Percentiles rank a stretch among this genome's conserved stretches.
These are phyloP conservation scores for Capreolus pygargus DNA, from an alignment of 2,113 vertebrate genomes.

Conservation along the genomic window DNA sequence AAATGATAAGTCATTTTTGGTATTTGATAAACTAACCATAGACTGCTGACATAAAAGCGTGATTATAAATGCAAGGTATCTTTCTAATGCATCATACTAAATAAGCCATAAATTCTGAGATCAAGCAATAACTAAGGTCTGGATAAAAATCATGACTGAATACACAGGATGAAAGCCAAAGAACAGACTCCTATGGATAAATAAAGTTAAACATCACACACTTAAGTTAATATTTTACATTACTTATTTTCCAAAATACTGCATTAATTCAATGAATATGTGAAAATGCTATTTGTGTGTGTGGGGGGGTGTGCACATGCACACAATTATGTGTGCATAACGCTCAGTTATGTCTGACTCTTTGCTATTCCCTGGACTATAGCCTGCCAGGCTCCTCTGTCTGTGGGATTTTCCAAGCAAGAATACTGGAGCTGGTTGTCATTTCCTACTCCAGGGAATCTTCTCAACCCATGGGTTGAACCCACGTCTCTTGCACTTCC, in stretches of 20 bases:
- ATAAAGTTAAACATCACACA: background rate
- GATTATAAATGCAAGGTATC: background rate
- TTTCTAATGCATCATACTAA: background rate
- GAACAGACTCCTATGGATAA: background rate
- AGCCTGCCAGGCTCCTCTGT: background rate
- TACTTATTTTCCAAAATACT: constrained; percentile 3
- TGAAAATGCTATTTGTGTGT: background rate
- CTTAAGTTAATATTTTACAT: background rate
- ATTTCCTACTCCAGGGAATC: background rate
- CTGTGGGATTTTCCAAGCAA: background rate
- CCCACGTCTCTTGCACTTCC: background rate
- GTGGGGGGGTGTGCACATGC: background rate
- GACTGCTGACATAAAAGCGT: background rate
- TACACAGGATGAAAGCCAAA: background rate
- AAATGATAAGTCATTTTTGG: background rate
- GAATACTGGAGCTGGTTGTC: background rate
- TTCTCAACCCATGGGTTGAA: background rate
- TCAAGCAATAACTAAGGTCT: background rate
- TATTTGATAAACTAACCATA: background rate
- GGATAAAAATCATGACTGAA: constrained; percentile 9
- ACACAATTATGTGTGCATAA: background rate
- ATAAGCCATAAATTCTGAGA: background rate
- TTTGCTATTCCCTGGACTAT: background rate
- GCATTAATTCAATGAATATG: background rate
- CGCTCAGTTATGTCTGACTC: background rate